Conservation (phyloP, 2,888 invertebrate species). For the Halocaridina rubra region DNA sequence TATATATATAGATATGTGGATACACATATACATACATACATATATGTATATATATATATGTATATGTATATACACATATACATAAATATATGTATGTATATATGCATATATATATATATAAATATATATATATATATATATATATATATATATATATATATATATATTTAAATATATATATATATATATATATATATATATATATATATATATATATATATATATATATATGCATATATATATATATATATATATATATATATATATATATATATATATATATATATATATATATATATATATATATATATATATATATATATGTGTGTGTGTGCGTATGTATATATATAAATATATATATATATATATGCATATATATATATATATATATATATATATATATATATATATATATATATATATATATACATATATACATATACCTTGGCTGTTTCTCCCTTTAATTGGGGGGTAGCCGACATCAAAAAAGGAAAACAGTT, state of each 20-base stretch:
- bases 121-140: background rate
- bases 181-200: background rate
- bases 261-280: conserved; percentile 34
- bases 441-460: too few species aligned
- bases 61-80: background rate
- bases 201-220: background rate
- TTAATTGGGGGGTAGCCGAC: too few species aligned
- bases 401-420: conserved; percentile 23
- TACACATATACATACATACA: background rate
- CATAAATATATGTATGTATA: background rate
- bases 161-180: background rate
- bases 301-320: conserved; percentile 27
- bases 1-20: background rate
- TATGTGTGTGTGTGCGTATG: background rate
- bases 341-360: conserved; percentile 20
- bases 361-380: conserved; percentile 19
- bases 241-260: conserved; percentile 11
- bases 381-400: conserved; percentile 16
- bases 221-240: background rate
- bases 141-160: background rate
- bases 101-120: background rate
- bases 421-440: background rate
- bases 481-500: too few species aligned
- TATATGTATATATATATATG: background rate
- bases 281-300: conserved; percentile 40